Base-by-base conservation (phyloP, 1,140 invertebrate genomes). In the Dinoponera quadriceps region DNA sequence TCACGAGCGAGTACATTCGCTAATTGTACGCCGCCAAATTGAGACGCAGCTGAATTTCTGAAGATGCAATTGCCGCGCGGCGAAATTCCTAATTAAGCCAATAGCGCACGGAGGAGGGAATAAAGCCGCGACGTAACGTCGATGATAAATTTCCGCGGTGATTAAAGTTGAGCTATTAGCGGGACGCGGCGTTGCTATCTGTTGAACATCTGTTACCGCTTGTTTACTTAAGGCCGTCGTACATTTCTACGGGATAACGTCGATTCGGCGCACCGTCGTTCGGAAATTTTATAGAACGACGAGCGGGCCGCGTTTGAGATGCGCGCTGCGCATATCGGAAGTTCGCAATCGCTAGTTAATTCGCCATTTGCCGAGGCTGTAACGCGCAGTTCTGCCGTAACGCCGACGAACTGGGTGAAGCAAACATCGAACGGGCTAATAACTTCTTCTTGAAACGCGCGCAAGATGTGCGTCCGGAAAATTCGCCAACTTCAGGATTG, bases 361-460 rank as follows among this genome's bases (percentile, higher is more conserved):
- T 57, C 49, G 29, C 33, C 49, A 33, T 29, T 69, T 18, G 29
- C 51, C 25, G 44, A 38, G 44, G 44, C 25, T 44, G 62, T 48
- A 69, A 71, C 65, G 51, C 51, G 38, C 57, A 80, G 71, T 33
- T 80, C 25, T 16, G 33, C 22, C 27, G 65, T 55, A 69, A 78
- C 62, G 74, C 54, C 69, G 75, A 69, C 74, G 63, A 78, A 66
- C 63, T 78, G 16, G 33, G 18, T 18, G 65, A 71, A 57, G 71
- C 66, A 80, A 80, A 80, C 75, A 80, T 80, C 75, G 75, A 57
- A 80, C 33, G 65, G n/a, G 25, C 75, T 80, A 57, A 71, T 80
- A 80, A 80, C 51, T 69, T 71, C 51, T 69, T 71, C 33, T 20
- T 44, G 75, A 44, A 69, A 48, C 22, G 51, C 33, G 22, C 33